These are phyloP conservation scores for Muscicapa adusta DNA, from an alignment of 2,113 vertebrate species.

Conservation along the genomic window DNA sequence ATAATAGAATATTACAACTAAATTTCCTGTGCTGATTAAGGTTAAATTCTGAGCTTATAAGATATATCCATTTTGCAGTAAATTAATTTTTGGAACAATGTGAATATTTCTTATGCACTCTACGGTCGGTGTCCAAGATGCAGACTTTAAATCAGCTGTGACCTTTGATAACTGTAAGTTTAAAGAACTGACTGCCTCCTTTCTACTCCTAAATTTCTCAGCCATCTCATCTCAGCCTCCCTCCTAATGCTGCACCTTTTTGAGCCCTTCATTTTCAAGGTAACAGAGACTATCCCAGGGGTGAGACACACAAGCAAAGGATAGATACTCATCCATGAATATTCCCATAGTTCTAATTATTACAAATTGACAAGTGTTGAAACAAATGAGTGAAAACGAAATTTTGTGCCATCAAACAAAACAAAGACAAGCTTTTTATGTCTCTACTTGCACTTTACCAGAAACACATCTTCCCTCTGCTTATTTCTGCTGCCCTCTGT, in stretches of 20 bases:
- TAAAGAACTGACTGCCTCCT: not conserved
- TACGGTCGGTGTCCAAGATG: not conserved
- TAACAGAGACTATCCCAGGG: accelerated
- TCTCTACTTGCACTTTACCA: not conserved
- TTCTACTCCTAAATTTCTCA: not conserved
- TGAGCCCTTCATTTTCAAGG: not conserved
- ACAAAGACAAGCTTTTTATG: not conserved
- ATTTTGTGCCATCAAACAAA: not conserved
- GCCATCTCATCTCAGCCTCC: not conserved
- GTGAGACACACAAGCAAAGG: accelerated
- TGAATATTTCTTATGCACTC: not conserved
- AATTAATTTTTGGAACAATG: not conserved
- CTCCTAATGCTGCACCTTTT: not conserved
- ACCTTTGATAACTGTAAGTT: not conserved
- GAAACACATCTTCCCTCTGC: not conserved
- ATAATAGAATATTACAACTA: not conserved
- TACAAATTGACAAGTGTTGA: not conserved
- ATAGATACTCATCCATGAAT: not conserved
- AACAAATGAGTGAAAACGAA: not conserved
- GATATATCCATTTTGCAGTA: not conserved
- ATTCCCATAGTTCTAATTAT: not conserved
- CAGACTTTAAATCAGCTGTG: not conserved
- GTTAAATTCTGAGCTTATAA: not conserved
- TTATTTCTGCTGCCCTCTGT: not conserved
- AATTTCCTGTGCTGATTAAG: not conserved